Evolutionary conservation across 1,140 invertebrate genomes (phyloP), one percentile per base, ranked within the genome.

Genomic region (Drosophila sucinea): DNA sequence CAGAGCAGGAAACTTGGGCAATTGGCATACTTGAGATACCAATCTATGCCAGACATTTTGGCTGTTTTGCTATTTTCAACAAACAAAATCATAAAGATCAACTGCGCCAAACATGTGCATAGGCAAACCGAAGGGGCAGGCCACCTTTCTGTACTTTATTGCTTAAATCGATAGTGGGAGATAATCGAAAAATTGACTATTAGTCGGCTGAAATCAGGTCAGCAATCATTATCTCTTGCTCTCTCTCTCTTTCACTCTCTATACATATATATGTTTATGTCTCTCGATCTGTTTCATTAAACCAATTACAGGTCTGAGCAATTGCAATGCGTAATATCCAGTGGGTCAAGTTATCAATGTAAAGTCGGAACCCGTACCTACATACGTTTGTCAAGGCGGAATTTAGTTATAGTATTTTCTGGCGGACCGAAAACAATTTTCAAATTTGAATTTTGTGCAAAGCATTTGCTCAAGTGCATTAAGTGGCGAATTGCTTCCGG

Each of bases 1-100:
- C 77, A 69, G 60, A 84, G 79, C 81, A 84, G 82, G 81, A 85
- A 85, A 85, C 82, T 85, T 85, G 69, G 77, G 79, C 79, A 86
- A 81, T 81, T 35, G 60, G 72, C 69, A 76, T 83, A 86, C 83
- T 78, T 86, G 82, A 86, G 71, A 75, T 75, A 75, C 56, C 57
- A 25, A 75, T 73, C 73, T 73, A 25, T 25, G 40, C 63, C 55
- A 70, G 63, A 41, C 27, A 61, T 57, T 17, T 56, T 40, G 73
- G 63, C 70, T 63, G 61, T 4, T 41, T 38, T 51, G 51, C 70
- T 30, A 54, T 86, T 81, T 86, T 78, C 65, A 67, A 67, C 72
- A 57, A 76, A 58, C 58, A 55, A 32, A 38, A 79, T 58, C 76
- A 79, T 79, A 76, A 79, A 79, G 68, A 76, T 79, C 82, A 83